These are phyloP conservation scores for Plecturocebus donacophilus DNA, from an alignment of 2,113 vertebrate genomes.

Conservation along the genomic window DNA sequence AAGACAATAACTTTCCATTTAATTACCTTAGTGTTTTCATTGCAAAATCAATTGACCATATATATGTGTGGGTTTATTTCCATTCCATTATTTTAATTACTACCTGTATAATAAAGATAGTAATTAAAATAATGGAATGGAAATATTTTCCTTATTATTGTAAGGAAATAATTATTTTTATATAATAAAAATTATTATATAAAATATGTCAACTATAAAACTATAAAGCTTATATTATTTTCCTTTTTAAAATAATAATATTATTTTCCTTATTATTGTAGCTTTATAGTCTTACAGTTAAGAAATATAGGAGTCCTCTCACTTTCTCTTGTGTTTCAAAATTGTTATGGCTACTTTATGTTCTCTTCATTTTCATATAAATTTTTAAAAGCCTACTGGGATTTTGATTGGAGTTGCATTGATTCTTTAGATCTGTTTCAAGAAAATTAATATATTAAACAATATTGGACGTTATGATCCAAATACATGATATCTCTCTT, in stretches of 20 bases:
- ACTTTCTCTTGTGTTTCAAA: neutral
- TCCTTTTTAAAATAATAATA: neutral
- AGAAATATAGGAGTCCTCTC: neutral
- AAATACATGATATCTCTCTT: neutral
- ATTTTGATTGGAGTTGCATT: neutral
- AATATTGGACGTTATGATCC: neutral
- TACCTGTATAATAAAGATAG: neutral
- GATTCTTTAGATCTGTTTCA: neutral
- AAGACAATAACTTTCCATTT: neutral
- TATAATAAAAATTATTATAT: no score
- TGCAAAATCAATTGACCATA: neutral
- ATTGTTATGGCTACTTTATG: neutral
- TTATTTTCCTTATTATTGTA: neutral
- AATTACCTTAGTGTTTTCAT: neutral
- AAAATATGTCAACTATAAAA: no score
- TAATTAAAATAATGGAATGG: no score
- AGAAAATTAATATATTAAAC: neutral
- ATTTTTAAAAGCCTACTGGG: neutral
- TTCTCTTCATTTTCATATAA: neutral
- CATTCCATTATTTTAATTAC: neutral
- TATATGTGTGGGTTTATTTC: neutral
- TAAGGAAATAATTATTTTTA: no score
- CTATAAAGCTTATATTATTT: neutral
- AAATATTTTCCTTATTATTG: no score
- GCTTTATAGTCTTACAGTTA: neutral